Conservation (phyloP, 1,140 invertebrate genomes). For the Solen grandis region DNA sequence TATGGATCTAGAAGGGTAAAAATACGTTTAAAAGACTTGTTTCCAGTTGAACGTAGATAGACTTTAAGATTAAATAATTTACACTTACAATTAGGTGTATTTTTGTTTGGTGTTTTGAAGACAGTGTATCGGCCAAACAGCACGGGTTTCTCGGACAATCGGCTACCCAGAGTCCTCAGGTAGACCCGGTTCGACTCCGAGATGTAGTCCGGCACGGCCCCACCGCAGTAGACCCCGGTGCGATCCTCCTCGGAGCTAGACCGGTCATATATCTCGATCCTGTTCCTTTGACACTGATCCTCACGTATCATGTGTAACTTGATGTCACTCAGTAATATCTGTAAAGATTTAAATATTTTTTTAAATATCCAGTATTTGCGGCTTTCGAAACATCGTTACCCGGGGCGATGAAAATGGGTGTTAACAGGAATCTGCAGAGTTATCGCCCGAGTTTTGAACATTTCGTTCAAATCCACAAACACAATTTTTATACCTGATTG, state of each 20-base stretch:
- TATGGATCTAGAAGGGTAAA: too few relatives aligned
- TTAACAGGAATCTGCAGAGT: too few relatives aligned
- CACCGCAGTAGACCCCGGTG: constrained; percentile 42
- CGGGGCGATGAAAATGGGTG: too few relatives aligned
- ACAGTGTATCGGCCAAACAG: constrained; percentile 44
- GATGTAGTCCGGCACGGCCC: constrained; percentile 37
- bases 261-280: constrained; percentile 44
- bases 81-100: background rate
- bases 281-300: constrained; percentile 33
- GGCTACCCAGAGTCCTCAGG: constrained; percentile 36
- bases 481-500: too few relatives aligned
- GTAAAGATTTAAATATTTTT: background rate
- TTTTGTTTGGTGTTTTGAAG: constrained; percentile 16
- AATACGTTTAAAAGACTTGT: too few relatives aligned
- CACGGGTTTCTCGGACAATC: constrained; percentile 44
- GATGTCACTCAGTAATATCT: constrained; percentile 46
- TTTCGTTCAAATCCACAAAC: too few relatives aligned
- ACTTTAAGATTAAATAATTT: background rate
- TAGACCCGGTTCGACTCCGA: constrained; percentile 39
- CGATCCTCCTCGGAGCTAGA: constrained; percentile 21
- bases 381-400: too few relatives aligned
- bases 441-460: too few relatives aligned
- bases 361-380: too few relatives aligned
- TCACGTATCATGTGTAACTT: constrained; percentile 31
- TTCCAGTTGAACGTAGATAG: too few relatives aligned